These are phyloP conservation scores for Alcedo atthis DNA, from an alignment of 2,797 vertebrate species.

Conservation along the genomic window DNA sequence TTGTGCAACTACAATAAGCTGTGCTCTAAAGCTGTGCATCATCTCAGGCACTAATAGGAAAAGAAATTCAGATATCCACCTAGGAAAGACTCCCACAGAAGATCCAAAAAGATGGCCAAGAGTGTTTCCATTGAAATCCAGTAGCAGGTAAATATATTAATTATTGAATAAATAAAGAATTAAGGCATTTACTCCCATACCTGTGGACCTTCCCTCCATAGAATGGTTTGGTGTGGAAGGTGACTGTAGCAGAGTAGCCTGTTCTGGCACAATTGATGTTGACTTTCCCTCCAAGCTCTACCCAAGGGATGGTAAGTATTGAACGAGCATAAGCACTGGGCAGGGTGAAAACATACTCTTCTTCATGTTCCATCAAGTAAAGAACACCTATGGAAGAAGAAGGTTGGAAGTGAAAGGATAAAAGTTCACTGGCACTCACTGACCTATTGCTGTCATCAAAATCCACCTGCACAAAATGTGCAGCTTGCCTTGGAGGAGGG, in stretches of 20 bases:
- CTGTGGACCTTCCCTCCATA: conserved; percentile 96
- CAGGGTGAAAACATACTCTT: conserved; percentile 94
- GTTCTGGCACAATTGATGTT: conserved; percentile 90
- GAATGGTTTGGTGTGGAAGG: conserved; percentile 96
- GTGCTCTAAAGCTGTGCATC: neutral
- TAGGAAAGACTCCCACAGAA: neutral
- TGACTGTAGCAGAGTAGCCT: conserved; percentile 90
- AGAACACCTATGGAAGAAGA: conserved; percentile 81
- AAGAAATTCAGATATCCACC: neutral
- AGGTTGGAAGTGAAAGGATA: neutral
- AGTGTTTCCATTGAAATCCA: neutral
- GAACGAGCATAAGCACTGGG: conserved; percentile 96
- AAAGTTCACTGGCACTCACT: neutral
- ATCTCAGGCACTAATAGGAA: neutral
- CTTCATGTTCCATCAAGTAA: conserved; percentile 88
- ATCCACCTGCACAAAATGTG: rapidly evolving
- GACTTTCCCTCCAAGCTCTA: conserved; percentile 95
- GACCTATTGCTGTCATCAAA: neutral
- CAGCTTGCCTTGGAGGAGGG: neutral
- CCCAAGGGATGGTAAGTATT: conserved; percentile 96
- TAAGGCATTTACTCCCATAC: conserved; percentile 58
- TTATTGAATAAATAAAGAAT: neutral
- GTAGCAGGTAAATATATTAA: neutral
- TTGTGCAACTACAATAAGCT: neutral
- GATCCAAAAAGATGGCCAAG: neutral